Evolutionary conservation across 2,797 vertebrate species (phyloP).

Genomic region (Acestrorhynchus altus): DNA sequence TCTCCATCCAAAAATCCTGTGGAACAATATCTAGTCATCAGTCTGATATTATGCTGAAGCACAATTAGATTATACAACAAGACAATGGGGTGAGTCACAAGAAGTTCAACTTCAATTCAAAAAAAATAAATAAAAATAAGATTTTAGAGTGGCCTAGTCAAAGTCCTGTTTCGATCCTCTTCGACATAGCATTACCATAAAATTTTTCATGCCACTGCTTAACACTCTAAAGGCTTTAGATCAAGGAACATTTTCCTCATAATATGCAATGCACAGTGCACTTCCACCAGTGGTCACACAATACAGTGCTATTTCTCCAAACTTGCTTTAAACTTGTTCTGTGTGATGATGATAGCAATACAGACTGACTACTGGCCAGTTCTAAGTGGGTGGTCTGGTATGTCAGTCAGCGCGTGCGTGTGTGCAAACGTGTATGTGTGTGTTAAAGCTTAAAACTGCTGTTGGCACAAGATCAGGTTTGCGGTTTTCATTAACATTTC

Average conservation of each 20-base stretch:
- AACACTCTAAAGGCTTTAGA: too few species aligned
- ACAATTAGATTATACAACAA: too few species aligned
- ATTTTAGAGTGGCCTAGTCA: too few species aligned
- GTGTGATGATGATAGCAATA: not conserved
- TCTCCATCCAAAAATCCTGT: too few species aligned
- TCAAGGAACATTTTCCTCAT: not conserved
- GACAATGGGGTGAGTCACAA: too few species aligned
- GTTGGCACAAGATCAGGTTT: slow-evolving; percentile 4
- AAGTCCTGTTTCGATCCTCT: too few species aligned
- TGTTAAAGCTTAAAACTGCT: not conserved
- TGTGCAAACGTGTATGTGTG: slow-evolving; percentile 7
- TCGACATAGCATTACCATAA: too few species aligned
- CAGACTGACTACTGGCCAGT: not conserved
- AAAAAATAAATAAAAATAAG: too few species aligned
- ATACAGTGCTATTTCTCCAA: not conserved
- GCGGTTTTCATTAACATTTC: slow-evolving; percentile 11
- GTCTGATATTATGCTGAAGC: too few species aligned
- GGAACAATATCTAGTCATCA: too few species aligned
- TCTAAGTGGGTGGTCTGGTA: slow-evolving; percentile 16
- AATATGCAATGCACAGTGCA: not conserved
- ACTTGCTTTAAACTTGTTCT: not conserved
- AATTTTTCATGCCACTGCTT: too few species aligned
- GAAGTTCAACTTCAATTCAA: too few species aligned
- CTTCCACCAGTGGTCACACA: not conserved
- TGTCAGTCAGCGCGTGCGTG: not conserved